Conservation (phyloP, 2,888 invertebrate species). For the Argyra leucocephala region DNA sequence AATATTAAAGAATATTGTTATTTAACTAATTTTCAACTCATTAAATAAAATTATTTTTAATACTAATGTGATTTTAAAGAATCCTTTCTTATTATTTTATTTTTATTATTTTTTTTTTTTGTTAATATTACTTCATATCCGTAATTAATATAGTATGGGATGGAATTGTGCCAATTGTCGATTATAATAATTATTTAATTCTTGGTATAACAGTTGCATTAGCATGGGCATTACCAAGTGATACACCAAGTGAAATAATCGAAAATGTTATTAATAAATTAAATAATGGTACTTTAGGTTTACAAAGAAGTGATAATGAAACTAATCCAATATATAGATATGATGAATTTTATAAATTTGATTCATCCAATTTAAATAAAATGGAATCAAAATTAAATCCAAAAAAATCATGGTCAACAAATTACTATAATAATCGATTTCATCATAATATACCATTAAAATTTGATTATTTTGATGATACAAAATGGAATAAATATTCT, state of each 20-base stretch:
- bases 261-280: conserved; percentile 33
- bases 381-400: not conserved
- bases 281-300: conserved; percentile 33
- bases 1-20: too few species aligned
- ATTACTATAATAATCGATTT: not conserved
- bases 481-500: not conserved
- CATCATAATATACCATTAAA: conserved; percentile 7
- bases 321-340: conserved; percentile 26
- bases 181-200: conserved; percentile 47
- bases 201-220: conserved; percentile 65
- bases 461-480: not conserved
- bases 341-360: conserved; percentile 16
- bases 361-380: conserved; percentile 8
- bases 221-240: conserved; percentile 67
- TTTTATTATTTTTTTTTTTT: conserved; percentile 20
- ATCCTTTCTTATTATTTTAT: conserved; percentile 13
- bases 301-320: conserved; percentile 34
- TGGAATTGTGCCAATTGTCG: conserved; percentile 40
- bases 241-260: conserved; percentile 43
- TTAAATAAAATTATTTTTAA: too few species aligned
- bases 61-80: too few species aligned
- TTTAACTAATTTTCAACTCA: too few species aligned
- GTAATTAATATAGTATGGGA: conserved; percentile 27
- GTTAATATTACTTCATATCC: conserved; percentile 28
- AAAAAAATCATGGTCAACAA: not conserved